Conservation (phyloP, 1,140 invertebrate species). For the Monochamus saltuarius region DNA sequence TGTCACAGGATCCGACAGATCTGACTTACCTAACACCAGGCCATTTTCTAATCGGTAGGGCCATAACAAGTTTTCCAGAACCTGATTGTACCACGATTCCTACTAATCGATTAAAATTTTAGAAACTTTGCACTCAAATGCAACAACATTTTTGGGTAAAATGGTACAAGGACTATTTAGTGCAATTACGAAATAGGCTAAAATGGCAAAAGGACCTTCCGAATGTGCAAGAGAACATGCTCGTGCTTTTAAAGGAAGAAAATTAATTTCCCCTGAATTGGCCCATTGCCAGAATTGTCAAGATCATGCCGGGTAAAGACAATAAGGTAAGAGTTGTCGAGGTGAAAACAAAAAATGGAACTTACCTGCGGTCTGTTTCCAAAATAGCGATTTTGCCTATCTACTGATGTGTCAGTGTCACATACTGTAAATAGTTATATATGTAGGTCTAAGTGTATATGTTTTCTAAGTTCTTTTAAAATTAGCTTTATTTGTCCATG, state of each 20-base stretch:
- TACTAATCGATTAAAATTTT: not conserved
- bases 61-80: not conserved
- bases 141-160: slow-evolving; percentile 29
- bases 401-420: no score
- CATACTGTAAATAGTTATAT: no score
- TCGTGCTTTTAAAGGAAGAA: no score
- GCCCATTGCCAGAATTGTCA: not conserved
- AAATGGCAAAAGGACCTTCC: slow-evolving; percentile 11
- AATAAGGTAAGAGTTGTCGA: slow-evolving; percentile 16
- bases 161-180: slow-evolving; percentile 31
- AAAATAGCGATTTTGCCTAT: no score
- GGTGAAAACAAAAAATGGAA: slow-evolving; percentile 17
- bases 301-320: slow-evolving; percentile 14
- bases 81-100: not conserved
- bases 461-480: no score
- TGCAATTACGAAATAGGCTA: slow-evolving; percentile 5
- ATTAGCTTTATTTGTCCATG: no score
- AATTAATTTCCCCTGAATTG: no score
- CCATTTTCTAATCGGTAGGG: slow-evolving; percentile 8
- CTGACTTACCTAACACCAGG: slow-evolving; percentile 36
- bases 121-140: slow-evolving; percentile 14
- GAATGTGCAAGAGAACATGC: no score
- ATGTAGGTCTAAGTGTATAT: no score
- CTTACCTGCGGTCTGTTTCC: no score
- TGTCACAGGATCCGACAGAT: slow-evolving; percentile 43